Evolutionary conservation across 2,888 invertebrate genomes (phyloP), one percentile per base, ranked within the genome.

Genomic region (Drosophila differens): DNA sequence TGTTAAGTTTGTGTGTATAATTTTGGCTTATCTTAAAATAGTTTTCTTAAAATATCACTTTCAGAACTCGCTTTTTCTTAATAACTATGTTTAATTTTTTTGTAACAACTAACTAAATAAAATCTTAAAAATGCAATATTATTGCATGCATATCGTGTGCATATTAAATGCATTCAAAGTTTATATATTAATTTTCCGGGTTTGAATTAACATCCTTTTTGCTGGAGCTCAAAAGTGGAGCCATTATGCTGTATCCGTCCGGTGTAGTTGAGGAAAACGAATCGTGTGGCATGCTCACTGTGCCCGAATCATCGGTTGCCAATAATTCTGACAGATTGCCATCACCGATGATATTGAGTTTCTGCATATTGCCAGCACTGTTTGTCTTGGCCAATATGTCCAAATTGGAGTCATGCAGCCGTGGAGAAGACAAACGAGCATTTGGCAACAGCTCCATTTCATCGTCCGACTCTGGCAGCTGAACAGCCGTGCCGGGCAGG

Each of bases 401-500:
- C 28, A 85, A 33, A 12, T 64, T 78, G 6, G 82, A 74, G 9
- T 81, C 82, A 3, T 63, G 67, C 14, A 74, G 77, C 2, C 67
- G 44, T 0, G 82, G 71, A 1, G 82, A 83, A 14, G 81, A 74
- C 65, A 85, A 89, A 3, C 86, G 85, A 10, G 76, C 54, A 12
- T 90, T 88, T 3, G 90, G 88, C n/a, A 92, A 59, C 16, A 92
- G 70, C 62, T 92, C 90, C 28, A 92, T 61, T 62, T 91, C 89
- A 82, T 92, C 91, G 53, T 93, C 91, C 0, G 95, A 95, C 87
- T 96, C 95, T 75, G 96, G 96, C 84, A 97, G 94, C 91, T 96
- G 96, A 59, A 97, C 96, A 71, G 96, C 96, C 53, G 96, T 95
- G 67, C 95, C 94, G 58, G 96, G 97, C 75, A 95, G 95, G 91